Conservation (phyloP, 2,113 vertebrate genomes). For the Thryonomys swinderianus region DNA sequence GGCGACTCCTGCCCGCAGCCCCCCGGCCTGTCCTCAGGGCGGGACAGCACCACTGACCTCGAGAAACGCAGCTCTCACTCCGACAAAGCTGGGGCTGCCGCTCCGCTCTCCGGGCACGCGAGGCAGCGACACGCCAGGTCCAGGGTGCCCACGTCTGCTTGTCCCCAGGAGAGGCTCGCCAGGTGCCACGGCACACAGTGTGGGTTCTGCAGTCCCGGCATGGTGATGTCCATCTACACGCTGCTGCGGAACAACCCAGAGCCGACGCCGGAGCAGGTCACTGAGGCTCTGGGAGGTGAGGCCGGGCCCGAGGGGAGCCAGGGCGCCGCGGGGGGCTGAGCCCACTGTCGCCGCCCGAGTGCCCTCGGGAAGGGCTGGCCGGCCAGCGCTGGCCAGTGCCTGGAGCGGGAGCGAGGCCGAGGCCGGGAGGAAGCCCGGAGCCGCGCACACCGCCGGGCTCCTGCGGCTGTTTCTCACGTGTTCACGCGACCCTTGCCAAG, state of each 20-base stretch:
- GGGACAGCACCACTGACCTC: not conserved
- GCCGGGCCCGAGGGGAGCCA: not conserved
- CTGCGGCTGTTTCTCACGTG: not conserved
- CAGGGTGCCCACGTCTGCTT: not conserved
- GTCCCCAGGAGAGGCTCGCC: conserved; percentile 90
- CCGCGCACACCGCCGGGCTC: not conserved
- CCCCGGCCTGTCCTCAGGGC: not conserved
- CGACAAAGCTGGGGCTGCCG: not conserved
- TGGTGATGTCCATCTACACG: conserved; percentile 93
- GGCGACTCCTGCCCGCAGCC: not conserved
- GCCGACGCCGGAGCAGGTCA: conserved; percentile 89
- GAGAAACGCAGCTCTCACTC: not conserved
- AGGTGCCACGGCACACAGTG: conserved; percentile 93
- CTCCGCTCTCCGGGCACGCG: not conserved
- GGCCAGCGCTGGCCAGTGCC: not conserved
- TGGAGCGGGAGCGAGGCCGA: fast-evolving
- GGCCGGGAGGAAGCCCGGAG: not conserved
- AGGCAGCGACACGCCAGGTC: not conserved
- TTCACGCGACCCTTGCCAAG: not conserved
- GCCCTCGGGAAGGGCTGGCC: not conserved
- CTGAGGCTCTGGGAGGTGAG: conserved; percentile 87
- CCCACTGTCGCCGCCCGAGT: not conserved
- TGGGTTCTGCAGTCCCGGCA: conserved; percentile 94
- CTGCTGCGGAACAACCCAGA: conserved; percentile 90
- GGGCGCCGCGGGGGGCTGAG: not conserved